phyloP scores from a whole-genome alignment of 2,113 vertebrate genomes.

The Cyprinus carpio region DNA sequence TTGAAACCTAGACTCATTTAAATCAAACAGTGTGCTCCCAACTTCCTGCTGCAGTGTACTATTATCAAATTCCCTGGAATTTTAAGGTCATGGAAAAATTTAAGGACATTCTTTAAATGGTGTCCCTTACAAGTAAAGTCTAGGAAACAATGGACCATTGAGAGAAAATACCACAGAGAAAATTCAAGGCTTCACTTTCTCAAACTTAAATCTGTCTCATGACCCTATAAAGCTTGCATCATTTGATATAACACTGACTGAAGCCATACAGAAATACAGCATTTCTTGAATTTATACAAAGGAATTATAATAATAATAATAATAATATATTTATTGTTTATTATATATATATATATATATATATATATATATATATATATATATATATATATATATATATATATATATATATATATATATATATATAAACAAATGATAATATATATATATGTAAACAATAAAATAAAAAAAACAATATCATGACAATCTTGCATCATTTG shows the following conservation, averaged over 20 bases:
- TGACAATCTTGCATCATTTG: too few species aligned
- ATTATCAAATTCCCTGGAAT: background rate
- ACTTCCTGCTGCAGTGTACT: background rate
- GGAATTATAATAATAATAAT: background rate
- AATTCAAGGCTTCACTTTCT: slow-evolving; percentile 18
- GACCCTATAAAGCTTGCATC: slow-evolving; percentile 1
- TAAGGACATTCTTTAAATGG: background rate
- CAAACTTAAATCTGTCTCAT: slow-evolving; percentile 31
- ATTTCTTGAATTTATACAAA: background rate
- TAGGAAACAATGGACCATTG: slow-evolving; percentile 51
- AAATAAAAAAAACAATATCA: too few species aligned
- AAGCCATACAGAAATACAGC: background rate
- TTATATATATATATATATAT: too few species aligned
- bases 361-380: too few species aligned
- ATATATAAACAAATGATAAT: too few species aligned
- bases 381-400: too few species aligned
- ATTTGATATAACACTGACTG: background rate
- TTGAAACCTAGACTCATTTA: background rate
- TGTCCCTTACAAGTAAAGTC: background rate
- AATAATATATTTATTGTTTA: too few species aligned
- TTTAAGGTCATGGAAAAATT: background rate
- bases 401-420: too few species aligned
- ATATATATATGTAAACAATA: too few species aligned
- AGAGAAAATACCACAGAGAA: slow-evolving; percentile 48
- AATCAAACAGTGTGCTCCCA: background rate